Evolutionary conservation across 2,797 vertebrate species (phyloP).

Genomic region (Iguana delicatissima): DNA sequence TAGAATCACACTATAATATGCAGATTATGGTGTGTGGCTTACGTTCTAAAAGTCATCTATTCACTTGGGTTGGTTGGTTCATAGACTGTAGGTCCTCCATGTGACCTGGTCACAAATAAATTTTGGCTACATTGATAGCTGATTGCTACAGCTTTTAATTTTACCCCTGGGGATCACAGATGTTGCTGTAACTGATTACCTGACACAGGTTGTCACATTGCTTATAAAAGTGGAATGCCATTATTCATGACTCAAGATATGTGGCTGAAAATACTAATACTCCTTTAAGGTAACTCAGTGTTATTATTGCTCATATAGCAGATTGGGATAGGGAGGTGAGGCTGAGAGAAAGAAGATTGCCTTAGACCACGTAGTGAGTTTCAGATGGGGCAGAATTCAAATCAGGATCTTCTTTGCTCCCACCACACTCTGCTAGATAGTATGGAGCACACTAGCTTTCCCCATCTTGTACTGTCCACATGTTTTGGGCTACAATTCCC

Average conservation of each 20-base stretch:
- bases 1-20: neutral
- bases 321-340: neutral
- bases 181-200: neutral
- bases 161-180: neutral
- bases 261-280: neutral
- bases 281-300: neutral
- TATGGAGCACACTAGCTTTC: neutral
- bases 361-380: neutral
- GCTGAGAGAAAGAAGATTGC: neutral
- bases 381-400: neutral
- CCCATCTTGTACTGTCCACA: neutral
- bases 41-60: neutral
- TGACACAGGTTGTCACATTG: neutral
- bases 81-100: neutral
- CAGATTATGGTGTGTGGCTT: neutral
- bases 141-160: neutral
- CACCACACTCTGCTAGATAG: neutral
- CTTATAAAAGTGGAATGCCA: neutral
- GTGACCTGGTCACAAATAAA: neutral
- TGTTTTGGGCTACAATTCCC: neutral
- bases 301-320: neutral
- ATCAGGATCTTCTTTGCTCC: neutral
- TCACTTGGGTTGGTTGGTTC: neutral
- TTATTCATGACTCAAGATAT: neutral
- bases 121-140: neutral